Evolutionary conservation across 2,797 vertebrate species (phyloP), one percentile per base, ranked within the genome.

Genomic region (Heteromormyrus szaboi): DNA sequence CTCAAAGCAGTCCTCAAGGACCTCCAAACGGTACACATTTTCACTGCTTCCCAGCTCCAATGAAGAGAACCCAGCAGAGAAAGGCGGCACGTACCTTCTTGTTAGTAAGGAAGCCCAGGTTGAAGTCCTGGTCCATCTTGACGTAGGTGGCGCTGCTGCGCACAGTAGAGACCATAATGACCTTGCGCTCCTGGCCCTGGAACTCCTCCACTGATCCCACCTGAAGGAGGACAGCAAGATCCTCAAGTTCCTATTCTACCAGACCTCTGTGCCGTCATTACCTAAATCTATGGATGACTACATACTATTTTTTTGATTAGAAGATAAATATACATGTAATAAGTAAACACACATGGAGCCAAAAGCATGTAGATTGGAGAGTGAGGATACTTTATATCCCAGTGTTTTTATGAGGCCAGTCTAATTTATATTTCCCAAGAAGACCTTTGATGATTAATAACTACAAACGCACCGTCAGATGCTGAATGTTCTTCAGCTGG

Each of bases 161-260:
- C 88, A 99, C 98, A 0, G 97, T 97, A 53, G 98, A 98, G 89
- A 99, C 95, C 90, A 99, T 93, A 93, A 99, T 95, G 90, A 98
- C 93, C 0, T 92, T 97, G 51, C 96, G 95, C 90, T 99, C 98
- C 90, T 99, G 98, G 50, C 98, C 98, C 94, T 99, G 98, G 93
- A 99, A 99, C 94, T 99, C 96, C 91, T 99, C 98, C 93, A 99
- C 98, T 0, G 97, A 98, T 7, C 98, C 98, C 92, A 99, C 97
- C 98, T 99, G 89, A 48, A 84, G 44, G 84, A 83, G 68, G 54
- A 14, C 9, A 62, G 33, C 22, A 84, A 19, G 76, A 25, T 5
- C 37, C 33, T 4, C 6, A 81, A 37, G 46, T 9, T 4, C 46
- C 7, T 29, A 44, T 14, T 8, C 41, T 50, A 9, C 19, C n/a